phyloP scores from a whole-genome alignment of 2,113 vertebrate genomes.

The Takifugu bimaculatus region DNA sequence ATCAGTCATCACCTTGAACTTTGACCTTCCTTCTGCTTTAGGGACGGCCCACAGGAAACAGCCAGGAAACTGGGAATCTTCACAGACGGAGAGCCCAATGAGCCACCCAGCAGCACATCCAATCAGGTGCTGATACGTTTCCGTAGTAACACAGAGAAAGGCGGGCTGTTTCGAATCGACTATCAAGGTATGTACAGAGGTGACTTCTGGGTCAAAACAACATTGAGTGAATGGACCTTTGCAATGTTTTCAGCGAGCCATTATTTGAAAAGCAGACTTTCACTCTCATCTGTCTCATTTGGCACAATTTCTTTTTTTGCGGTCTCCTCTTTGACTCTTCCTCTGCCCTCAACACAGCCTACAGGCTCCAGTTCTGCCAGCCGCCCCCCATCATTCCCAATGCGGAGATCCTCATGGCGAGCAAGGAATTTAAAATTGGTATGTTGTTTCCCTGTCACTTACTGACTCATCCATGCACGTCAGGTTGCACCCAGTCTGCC shows the following conservation, averaged over 20 bases:
- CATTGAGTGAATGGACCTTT: too few relatives aligned
- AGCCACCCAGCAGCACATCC: conserved; percentile 86
- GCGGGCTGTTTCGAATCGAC: conserved; percentile 85
- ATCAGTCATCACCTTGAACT: conserved; percentile 7
- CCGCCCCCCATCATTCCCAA: conserved; percentile 90
- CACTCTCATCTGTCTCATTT: neutral
- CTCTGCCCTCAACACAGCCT: conserved; percentile 76
- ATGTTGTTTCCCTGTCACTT: conserved; percentile 25
- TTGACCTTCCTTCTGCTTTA: conserved; percentile 45
- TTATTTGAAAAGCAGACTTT: too few relatives aligned
- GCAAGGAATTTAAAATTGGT: conserved; percentile 96
- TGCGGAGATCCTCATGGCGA: conserved; percentile 91
- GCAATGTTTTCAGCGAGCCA: too few relatives aligned
- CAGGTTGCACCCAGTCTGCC: too few relatives aligned
- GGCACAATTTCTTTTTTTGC: conserved; percentile 3
- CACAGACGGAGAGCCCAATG: conserved; percentile 84
- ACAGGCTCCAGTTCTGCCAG: conserved; percentile 89
- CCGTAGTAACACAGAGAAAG: conserved; percentile 84
- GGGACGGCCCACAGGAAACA: conserved; percentile 92
- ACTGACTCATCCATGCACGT: too few relatives aligned
- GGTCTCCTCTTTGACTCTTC: neutral
- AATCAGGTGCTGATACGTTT: conserved; percentile 92
- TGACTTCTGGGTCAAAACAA: neutral
- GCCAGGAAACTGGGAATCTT: conserved; percentile 89
- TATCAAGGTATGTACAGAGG: conserved; percentile 80